Evolutionary conservation across 2,797 vertebrate species (phyloP).

Genomic region (Hypotaenidia philippensis): DNA sequence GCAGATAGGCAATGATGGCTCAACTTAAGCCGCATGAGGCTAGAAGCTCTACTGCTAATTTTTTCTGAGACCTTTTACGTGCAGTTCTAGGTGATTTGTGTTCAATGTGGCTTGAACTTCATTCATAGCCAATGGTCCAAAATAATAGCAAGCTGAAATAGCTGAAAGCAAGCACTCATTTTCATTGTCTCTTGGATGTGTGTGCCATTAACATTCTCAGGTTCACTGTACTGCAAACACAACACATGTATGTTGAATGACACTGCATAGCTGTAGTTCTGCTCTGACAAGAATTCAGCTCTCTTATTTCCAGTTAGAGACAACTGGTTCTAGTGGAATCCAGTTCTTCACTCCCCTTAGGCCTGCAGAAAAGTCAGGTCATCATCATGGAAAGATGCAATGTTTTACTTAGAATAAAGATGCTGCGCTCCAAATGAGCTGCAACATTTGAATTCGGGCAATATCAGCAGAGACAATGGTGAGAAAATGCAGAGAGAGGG

Average conservation of each 20-base stretch:
- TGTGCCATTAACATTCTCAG: neutral
- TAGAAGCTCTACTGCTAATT: neutral
- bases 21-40: neutral
- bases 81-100: neutral
- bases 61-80: neutral
- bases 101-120: slow-evolving; percentile 32
- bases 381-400: fast-evolving
- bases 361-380: neutral
- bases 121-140: slow-evolving; percentile 36
- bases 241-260: neutral
- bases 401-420: neutral
- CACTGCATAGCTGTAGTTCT: neutral
- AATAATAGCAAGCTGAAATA: slow-evolving; percentile 39
- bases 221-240: neutral
- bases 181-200: neutral
- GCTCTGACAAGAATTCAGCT: neutral
- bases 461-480: neutral
- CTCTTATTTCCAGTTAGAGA: neutral
- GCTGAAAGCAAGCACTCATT: neutral
- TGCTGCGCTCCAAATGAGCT: neutral
- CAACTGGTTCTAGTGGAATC: neutral
- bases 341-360: neutral
- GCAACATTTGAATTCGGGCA: neutral
- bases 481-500: neutral
- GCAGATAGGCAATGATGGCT: neutral